Evolutionary conservation across 2,797 vertebrate genomes (phyloP).

Genomic region (Siniperca undulata): DNA sequence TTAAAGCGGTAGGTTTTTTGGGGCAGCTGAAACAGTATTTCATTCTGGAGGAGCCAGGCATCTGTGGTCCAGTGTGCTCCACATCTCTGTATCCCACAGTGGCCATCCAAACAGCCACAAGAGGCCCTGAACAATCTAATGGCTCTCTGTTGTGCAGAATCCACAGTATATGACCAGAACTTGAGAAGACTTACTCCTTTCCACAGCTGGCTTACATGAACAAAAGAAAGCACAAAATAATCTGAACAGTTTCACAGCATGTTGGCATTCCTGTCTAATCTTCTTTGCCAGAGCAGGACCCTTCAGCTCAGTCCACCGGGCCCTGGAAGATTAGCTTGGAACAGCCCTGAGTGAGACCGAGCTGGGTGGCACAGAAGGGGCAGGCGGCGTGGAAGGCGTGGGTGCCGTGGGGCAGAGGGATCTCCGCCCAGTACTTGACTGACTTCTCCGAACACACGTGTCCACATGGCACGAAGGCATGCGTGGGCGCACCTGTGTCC

Average conservation of each 20-base stretch:
- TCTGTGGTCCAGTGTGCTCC: constrained; percentile 64
- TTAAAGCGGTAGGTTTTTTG: constrained; percentile 55
- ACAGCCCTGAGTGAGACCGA: constrained; percentile 91
- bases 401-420: constrained; percentile 97
- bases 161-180: constrained; percentile 66
- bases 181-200: constrained; percentile 49
- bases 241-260: constrained; percentile 81
- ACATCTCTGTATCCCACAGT: constrained; percentile 56
- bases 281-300: constrained; percentile 31
- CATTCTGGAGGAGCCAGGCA: constrained; percentile 54
- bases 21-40: constrained; percentile 65
- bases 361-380: constrained; percentile 96
- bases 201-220: constrained; percentile 61
- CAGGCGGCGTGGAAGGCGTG: constrained; percentile 98
- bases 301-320: constrained; percentile 91
- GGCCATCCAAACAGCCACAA: constrained; percentile 58
- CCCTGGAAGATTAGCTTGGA: constrained; percentile 98
- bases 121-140: constrained; percentile 53
- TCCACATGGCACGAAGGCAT: constrained; percentile 96
- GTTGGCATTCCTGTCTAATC: constrained; percentile 58
- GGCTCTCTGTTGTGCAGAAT: constrained; percentile 64
- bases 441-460: constrained; percentile 99
- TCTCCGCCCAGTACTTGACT: constrained; percentile 97
- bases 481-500: constrained; percentile 93
- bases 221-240: constrained; percentile 73